Evolutionary conservation across 1,140 invertebrate species (phyloP), one percentile per base, ranked within the genome.

Genomic region (Brachionus asplanchnoidis): DNA sequence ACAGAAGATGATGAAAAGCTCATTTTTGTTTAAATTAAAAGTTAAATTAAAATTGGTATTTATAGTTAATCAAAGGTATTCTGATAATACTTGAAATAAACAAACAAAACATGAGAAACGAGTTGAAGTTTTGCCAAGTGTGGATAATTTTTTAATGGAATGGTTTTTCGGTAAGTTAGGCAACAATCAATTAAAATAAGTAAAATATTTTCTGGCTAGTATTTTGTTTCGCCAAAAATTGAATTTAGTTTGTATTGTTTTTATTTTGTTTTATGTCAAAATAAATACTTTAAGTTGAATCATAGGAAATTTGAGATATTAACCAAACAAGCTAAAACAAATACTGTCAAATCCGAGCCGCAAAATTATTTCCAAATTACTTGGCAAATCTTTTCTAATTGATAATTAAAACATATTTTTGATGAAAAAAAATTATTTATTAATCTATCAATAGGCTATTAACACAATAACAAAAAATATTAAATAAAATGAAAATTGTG

Each of bases 1-100:
- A 73, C 32, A n/a, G 68, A 73, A 17, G 68, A 73, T 40, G 68
- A 73, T 11, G 68, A 73, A 73, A 73, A 73, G 32, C 68, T 73
- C 68, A 73, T 73, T 73, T 68, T 68, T 14, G 14, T 4, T 14
- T 14, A 68, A 68, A 68, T 14, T 14, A 68, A 68, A 68, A 28
- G 5, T 14, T 11, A 32, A 68, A 68, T 14, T 26, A n/a, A 40
- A 66, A 68, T 68, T 68, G 12, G 14, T 68, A 68, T 68, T 68
- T 68, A 68, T 68, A 68, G 26, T 32, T 68, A 14, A 32, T 68
- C 12, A 68, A 40, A 68, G 66, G 26, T 68, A 68, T 68, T 68
- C 66, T 32, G 53, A 60, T 60, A 60, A 60, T 60, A 60, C 53
- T 60, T 32, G 26, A 68, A 32, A 40, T 32, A 32, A 68, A 68